Conservation (phyloP, 2,113 vertebrate genomes). For the Mohoua ochrocephala region DNA sequence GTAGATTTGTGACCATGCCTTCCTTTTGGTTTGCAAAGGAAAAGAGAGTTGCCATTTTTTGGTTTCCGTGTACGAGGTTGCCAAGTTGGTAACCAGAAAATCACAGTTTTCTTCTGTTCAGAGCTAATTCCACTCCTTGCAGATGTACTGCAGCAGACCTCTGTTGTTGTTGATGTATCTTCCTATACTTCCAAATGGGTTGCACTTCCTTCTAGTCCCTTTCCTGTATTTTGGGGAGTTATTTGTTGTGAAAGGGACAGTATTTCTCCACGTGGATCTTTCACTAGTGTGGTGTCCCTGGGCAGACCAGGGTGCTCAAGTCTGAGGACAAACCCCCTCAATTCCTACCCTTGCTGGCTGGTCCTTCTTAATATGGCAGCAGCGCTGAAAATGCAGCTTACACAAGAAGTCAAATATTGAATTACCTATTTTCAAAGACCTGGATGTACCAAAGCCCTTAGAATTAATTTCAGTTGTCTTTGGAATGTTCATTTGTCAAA, state of each 20-base stretch:
- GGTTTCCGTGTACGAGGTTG: neutral
- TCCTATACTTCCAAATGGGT: neutral
- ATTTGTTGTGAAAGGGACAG: neutral
- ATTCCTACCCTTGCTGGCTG: neutral
- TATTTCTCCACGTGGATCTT: neutral
- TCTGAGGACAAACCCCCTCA: neutral
- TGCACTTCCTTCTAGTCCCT: neutral
- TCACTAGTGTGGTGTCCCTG: neutral
- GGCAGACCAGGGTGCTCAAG: neutral
- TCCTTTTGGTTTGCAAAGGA: neutral
- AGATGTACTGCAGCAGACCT: neutral
- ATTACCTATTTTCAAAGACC: neutral
- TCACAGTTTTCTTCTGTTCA: neutral
- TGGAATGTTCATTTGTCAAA: neutral
- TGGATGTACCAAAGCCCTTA: neutral
- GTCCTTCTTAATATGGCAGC: neutral
- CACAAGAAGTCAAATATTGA: neutral
- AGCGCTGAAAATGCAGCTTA: neutral
- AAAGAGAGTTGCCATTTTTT: neutral
- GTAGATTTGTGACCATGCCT: neutral
- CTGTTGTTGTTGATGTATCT: neutral
- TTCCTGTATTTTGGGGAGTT: neutral
- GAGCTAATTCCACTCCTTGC: neutral
- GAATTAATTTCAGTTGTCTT: neutral
- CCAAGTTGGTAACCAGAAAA: neutral